These are phyloP conservation scores for Tapera naevia DNA, from an alignment of 2,797 vertebrate genomes.

Conservation along the genomic window DNA sequence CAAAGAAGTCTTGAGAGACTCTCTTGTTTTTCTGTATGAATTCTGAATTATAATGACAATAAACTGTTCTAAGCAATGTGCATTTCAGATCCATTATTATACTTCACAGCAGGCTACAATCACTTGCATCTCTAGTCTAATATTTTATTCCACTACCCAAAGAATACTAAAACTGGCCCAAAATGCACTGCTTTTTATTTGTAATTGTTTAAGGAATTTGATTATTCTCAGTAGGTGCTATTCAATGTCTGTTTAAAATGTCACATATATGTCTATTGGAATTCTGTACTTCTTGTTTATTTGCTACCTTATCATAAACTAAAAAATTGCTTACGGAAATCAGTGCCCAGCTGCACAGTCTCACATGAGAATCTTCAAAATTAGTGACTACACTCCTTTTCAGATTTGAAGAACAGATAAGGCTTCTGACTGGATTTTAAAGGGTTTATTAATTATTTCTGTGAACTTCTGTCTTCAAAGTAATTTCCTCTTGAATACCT, in stretches of 20 bases:
- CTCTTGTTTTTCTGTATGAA: slow-evolving; percentile 33
- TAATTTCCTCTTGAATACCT: not conserved
- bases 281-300: slow-evolving; percentile 12
- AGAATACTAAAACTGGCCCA: not conserved
- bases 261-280: not conserved
- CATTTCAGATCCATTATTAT: not conserved
- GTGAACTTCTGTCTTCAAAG: not conserved
- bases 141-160: not conserved
- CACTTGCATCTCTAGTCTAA: not conserved
- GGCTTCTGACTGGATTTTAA: not conserved
- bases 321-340: not conserved
- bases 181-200: not conserved
- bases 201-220: slow-evolving; percentile 25
- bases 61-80: not conserved
- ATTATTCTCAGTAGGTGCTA: not conserved
- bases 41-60: slow-evolving; percentile 10
- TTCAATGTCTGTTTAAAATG: not conserved
- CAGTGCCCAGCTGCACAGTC: not conserved
- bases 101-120: not conserved
- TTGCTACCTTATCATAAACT: not conserved
- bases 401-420: slow-evolving; percentile 1
- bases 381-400: slow-evolving; percentile 21
- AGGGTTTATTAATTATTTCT: not conserved
- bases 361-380: slow-evolving; percentile 9
- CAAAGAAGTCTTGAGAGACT: slow-evolving; percentile 18